Percentiles rank a stretch among this genome's conserved stretches.
Evolutionary conservation across 2,113 vertebrate species (phyloP).

Genomic region (Lates calcarifer): DNA sequence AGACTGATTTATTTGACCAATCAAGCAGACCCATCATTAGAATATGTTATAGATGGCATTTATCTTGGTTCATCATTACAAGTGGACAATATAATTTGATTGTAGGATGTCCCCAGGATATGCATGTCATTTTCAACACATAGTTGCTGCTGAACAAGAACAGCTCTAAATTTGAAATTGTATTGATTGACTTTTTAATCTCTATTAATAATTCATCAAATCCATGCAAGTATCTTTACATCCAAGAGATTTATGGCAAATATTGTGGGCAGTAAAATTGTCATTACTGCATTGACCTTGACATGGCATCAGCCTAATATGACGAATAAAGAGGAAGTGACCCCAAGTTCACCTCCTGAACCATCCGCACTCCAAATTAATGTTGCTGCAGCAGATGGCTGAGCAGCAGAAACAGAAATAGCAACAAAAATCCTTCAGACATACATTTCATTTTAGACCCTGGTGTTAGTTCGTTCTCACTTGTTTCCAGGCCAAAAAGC

Average conservation of each 20-base stretch:
- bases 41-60: constrained; percentile 30
- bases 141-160: constrained; percentile 6
- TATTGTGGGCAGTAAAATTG: constrained; percentile 13
- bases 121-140: constrained; percentile 45
- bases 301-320: background rate
- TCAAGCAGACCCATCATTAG: background rate
- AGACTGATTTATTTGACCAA: constrained; percentile 42
- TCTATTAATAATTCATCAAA: constrained; percentile 38
- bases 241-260: constrained; percentile 32
- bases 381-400: background rate
- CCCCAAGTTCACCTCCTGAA: constrained; percentile 25
- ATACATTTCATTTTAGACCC: background rate
- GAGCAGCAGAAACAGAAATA: constrained; percentile 20
- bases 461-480: constrained; percentile 14
- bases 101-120: constrained; percentile 18
- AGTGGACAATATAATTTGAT: constrained; percentile 45
- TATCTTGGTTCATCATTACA: constrained; percentile 26
- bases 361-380: background rate
- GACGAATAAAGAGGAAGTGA: constrained; percentile 23
- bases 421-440: background rate
- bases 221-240: background rate
- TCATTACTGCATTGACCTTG: constrained; percentile 14
- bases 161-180: constrained; percentile 19
- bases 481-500: constrained; percentile 49
- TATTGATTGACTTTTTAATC: constrained; percentile 30